Base-by-base conservation (phyloP, 2,797 vertebrate species). In the Lemur catta region DNA sequence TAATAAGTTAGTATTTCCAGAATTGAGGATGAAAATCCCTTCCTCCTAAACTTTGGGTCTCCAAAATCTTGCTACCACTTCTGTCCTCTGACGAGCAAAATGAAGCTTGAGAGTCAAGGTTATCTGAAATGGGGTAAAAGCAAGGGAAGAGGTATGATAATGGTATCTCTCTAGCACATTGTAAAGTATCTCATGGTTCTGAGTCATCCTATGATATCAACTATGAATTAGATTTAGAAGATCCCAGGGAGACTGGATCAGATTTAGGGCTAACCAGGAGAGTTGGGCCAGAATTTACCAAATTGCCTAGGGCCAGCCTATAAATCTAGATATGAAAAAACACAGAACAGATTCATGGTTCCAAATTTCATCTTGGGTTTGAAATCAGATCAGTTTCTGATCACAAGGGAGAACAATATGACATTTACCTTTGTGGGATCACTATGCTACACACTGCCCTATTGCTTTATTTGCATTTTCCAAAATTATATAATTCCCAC, bases 401-500 rank as follows among this genome's bases (percentile, higher is more conserved):
- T 78, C 18, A 80, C 9, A 76, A 80, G 24, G 71, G 33, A 93
- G 15, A 95, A 74, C 18, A 67, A 78, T 61, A 69, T 24, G 24
- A 41, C 67, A 90, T 89, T 78, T 57, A 72, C 46, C n/a, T 71
- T 50, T 55, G 33, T 72, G 48, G 78, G 48, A 76, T 26, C 61
- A 65, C 24, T 74, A 24, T 43, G 59, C 26, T 92, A 84, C 7
- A 86, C 46, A 78, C 41, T 96, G 43, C 9, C 72, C 72, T 74
- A 69, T 6, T 67, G 61, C 65, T 91, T 86, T 35, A 80, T 84
- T 78, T 87, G 59, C 48, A 78, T 91, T 95, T 97, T 72, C 35
- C n/a, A 67, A 94, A 93, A 97, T 87, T 80, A 78, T 13, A 30
- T 96, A 86, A 6, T 86, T 97, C 92, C 97, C 84, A 97, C 48